Evolutionary conservation across 2,797 vertebrate genomes (phyloP).

Genomic region (Acropternis orthonyx): DNA sequence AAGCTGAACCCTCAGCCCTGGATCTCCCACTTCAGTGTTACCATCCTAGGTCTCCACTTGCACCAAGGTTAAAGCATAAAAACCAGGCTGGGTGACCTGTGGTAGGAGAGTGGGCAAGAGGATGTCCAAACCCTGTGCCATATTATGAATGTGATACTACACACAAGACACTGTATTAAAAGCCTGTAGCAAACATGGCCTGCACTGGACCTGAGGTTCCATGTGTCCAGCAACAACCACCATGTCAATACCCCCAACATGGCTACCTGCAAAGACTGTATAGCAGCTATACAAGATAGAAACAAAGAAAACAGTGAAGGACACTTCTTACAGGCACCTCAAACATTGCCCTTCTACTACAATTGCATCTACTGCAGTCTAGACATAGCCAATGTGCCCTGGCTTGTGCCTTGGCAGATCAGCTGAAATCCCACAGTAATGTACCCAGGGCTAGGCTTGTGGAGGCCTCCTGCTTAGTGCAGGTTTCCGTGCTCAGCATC

Average conservation of each 20-base stretch:
- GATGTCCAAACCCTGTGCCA: not conserved
- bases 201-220: not conserved
- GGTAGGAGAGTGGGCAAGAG: not conserved
- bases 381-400: not conserved
- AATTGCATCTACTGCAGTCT: not conserved
- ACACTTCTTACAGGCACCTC: not conserved
- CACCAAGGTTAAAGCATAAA: not conserved
- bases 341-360: not conserved
- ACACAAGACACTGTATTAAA: not conserved
- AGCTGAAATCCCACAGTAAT: not conserved
- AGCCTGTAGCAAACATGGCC: not conserved
- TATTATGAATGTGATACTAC: accelerated
- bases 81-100: not conserved
- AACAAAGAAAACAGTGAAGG: not conserved
- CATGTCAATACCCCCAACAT: not conserved
- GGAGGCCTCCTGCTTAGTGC: not conserved
- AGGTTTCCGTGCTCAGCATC: not conserved
- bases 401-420: not conserved
- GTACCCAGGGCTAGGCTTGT: not conserved
- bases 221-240: not conserved
- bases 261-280: not conserved
- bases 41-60: not conserved
- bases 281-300: not conserved
- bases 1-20: not conserved
- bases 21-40: not conserved